These are phyloP conservation scores for Cyanocitta stelleri DNA, from an alignment of 2,113 vertebrate species.

Conservation along the genomic window DNA sequence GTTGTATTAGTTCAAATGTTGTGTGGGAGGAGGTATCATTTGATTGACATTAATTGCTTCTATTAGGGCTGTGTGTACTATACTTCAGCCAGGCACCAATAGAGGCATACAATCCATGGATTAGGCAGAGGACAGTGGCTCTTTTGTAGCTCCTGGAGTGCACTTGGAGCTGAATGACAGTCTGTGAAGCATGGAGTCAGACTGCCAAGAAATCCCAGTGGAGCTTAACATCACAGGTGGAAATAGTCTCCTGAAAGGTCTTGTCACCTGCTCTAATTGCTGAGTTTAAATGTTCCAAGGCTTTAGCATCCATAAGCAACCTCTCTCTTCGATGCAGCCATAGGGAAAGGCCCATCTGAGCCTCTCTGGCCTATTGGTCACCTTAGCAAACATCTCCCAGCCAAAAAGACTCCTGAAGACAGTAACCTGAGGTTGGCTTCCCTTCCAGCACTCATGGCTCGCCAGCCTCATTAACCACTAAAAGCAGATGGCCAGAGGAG, in stretches of 20 bases:
- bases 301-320: neutral
- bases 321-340: neutral
- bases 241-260: constrained; percentile 18
- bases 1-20: neutral
- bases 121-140: constrained; percentile 54
- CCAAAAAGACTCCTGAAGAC: neutral
- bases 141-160: constrained; percentile 37
- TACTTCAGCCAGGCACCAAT: constrained; percentile 21
- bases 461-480: neutral
- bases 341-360: neutral
- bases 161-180: constrained; percentile 35
- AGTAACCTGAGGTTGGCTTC: neutral
- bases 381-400: neutral
- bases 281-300: constrained; percentile 26
- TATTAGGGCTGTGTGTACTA: constrained; percentile 32
- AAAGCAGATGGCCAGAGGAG: neutral
- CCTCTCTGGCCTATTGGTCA: neutral
- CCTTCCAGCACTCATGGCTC: neutral
- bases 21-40: constrained; percentile 36
- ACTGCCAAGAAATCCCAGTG: neutral
- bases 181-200: neutral
- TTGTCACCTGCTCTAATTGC: constrained; percentile 38
- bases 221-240: constrained; percentile 54
- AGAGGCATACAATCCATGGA: neutral
- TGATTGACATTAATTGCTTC: constrained; percentile 63